These are phyloP conservation scores for Biston stratarius DNA, from an alignment of 2,888 invertebrate species.

Conservation along the genomic window DNA sequence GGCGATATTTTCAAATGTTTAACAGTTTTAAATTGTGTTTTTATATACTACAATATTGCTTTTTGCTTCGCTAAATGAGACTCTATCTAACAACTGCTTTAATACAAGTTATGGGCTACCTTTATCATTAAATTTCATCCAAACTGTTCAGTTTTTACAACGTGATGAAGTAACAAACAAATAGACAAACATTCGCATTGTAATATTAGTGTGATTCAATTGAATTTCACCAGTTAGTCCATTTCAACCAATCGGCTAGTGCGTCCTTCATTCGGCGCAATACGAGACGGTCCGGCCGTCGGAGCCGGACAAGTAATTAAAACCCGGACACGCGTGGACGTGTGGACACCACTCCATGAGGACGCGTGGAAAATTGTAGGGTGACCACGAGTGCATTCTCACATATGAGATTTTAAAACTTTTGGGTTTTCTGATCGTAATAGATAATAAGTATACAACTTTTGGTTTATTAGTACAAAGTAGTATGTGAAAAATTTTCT, in stretches of 20 bases:
- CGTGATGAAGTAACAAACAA: no score
- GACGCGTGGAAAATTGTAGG: conserved; percentile 9
- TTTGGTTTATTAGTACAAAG: no score
- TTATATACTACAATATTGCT: no score
- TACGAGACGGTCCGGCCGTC: not conserved
- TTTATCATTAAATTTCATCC: not conserved
- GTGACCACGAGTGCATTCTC: conserved; percentile 12
- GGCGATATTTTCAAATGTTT: no score
- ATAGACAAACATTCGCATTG: no score
- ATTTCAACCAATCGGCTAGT: conserved; percentile 11
- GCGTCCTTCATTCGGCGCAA: conserved; percentile 9
- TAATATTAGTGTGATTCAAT: no score
- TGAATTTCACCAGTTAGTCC: not conserved
- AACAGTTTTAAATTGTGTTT: no score
- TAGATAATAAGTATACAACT: no score
- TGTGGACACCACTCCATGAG: conserved; percentile 19
- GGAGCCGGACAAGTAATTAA: conserved; percentile 27
- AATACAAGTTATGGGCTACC: no score
- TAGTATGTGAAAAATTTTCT: no score
- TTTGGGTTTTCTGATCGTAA: not conserved
- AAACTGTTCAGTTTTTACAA: not conserved
- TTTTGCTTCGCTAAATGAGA: no score
- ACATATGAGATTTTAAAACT: not conserved
- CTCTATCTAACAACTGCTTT: no score
- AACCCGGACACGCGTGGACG: conserved; percentile 15